These are phyloP conservation scores for Nesogale talazaci DNA, from an alignment of 2,113 vertebrate species.

Conservation along the genomic window DNA sequence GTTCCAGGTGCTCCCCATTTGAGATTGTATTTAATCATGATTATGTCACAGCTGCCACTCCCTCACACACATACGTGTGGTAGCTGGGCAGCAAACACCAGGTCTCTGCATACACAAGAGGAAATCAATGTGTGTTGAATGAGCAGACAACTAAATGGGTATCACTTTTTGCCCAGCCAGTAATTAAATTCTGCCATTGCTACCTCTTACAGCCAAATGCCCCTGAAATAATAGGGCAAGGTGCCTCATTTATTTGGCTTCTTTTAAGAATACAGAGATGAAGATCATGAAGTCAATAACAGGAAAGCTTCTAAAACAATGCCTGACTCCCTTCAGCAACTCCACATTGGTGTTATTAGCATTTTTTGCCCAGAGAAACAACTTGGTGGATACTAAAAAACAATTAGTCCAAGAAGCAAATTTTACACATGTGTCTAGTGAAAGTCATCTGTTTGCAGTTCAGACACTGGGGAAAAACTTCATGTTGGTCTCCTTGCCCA, in stretches of 20 bases:
- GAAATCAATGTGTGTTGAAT: conserved; percentile 24
- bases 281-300: background rate
- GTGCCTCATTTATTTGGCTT: background rate
- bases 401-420: background rate
- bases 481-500: background rate
- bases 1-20: background rate
- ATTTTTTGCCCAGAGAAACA: conserved; percentile 31
- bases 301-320: conserved; percentile 31
- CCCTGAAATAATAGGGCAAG: conserved; percentile 27
- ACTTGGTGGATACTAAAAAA: background rate
- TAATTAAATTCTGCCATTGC: conserved; percentile 32
- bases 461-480: background rate
- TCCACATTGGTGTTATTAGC: conserved; percentile 5
- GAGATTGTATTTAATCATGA: background rate
- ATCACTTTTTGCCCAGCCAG: background rate
- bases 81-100: background rate
- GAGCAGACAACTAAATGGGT: conserved; percentile 8
- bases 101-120: background rate
- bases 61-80: too few species aligned
- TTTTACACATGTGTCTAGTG: background rate
- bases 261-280: conserved; percentile 45
- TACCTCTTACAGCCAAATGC: conserved; percentile 36
- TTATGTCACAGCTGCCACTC: background rate
- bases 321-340: background rate
- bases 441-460: conserved; percentile 1